Evolutionary conservation across 2,797 vertebrate species (phyloP), one percentile per base, ranked within the genome.

Genomic region (Stomatorhinus walkeri): DNA sequence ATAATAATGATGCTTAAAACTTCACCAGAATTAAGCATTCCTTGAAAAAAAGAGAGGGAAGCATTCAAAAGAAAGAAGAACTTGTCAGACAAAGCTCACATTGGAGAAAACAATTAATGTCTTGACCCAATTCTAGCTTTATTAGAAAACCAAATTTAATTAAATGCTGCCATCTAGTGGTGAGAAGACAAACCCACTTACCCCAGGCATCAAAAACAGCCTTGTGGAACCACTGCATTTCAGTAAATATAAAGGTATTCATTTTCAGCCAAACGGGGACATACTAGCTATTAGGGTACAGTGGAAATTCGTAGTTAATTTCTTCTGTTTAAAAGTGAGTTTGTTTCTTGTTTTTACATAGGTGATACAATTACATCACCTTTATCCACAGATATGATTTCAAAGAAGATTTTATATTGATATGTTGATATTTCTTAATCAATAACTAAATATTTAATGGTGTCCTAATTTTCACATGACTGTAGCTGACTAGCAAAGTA

Each of bases 121-220:
- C 4, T 24, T 40, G 49, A 79, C 12, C 16, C 28, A 76, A n/a
- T 36, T 54, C n/a, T 12, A 68, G 22, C 7, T 48, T 6, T 51
- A 49, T 16, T 7, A 92, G 92, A 94, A 92, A 87, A 93, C 92
- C 93, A 14, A 87, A 14, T 36, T 79, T 79, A 84, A 51, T 19
- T 56, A 22, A 84, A 84, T 54, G 76, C 43, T 84, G 52, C 89
- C 40, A 87, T 84, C 89, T 89, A 89, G 72, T 88, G 89, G 76
- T 8, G 14, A 16, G 28, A 76, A 36, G 4, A 76, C 61, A 68
- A 32, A 68, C 8, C 24, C 22, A 32, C 4, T 9, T 68, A 28
- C 16, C 4, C 40, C 28, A 36, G 28, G 12, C 0, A 14, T 4
- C 28, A 64, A 52, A 14, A 54, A 76, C 28, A 36, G 32, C 68